Percentiles rank a stretch among this genome's conserved stretches.
These are phyloP conservation scores for Anguilla anguilla DNA, from an alignment of 2,797 vertebrate species.

Conservation along the genomic window DNA sequence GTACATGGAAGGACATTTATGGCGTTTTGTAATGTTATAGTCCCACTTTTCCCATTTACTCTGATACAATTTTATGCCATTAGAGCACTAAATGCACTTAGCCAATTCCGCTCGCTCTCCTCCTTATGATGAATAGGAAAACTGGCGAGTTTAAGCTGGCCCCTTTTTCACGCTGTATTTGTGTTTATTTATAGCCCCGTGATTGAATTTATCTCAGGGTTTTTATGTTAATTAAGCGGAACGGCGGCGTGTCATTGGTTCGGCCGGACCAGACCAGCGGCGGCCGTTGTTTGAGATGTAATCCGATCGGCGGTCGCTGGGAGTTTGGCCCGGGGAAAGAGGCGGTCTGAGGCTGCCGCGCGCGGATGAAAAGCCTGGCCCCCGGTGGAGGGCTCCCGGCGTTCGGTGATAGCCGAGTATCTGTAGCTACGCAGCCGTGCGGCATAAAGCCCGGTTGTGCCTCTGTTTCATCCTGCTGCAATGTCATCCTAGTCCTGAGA, in stretches of 20 bases:
- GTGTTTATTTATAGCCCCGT: not conserved
- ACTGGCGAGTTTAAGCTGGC: not conserved
- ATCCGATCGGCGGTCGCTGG: not conserved
- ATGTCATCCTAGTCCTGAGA: not conserved
- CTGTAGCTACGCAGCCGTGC: not conserved
- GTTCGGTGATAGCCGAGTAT: not conserved
- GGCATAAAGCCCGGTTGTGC: not conserved
- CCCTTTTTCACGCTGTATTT: not conserved
- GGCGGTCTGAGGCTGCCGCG: not conserved
- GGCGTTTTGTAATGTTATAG: not conserved
- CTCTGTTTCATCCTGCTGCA: not conserved
- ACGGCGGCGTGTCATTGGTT: not conserved
- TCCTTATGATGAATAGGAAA: not conserved
- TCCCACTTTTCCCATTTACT: not conserved
- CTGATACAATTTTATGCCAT: not conserved
- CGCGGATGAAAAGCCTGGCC: not conserved
- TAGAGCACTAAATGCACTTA: not conserved
- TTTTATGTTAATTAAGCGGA: constrained; percentile 30
- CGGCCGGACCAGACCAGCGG: not conserved
- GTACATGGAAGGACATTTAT: not conserved
- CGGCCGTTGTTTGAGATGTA: constrained; percentile 21
- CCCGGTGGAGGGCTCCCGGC: not conserved
- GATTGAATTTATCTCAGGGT: constrained; percentile 14
- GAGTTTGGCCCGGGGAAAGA: not conserved
- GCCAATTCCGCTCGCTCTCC: not conserved